Percentiles rank a stretch among this genome's conserved stretches.
Conservation (phyloP, 2,888 invertebrate genomes). For the Sepiola atlantica region DNA sequence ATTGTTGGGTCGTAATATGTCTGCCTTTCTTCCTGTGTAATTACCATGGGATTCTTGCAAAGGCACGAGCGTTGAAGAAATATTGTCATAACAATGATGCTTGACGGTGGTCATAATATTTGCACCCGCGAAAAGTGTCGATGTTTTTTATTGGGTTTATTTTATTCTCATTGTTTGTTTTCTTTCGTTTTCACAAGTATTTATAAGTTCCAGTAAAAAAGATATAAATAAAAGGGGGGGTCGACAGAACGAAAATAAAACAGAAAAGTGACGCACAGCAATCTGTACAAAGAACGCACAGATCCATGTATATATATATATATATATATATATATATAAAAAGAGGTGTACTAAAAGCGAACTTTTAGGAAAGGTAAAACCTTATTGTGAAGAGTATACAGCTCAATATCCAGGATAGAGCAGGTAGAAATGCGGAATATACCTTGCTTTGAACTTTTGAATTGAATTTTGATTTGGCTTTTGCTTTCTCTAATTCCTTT, state of each 20-base stretch:
- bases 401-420: no score
- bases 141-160: neutral
- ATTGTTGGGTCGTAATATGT: neutral
- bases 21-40: neutral
- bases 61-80: neutral
- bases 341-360: no score
- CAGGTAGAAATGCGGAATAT: no score
- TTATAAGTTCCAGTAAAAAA: neutral
- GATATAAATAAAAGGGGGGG: neutral
- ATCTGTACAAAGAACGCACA: no score
- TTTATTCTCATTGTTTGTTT: neutral
- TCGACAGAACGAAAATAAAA: neutral
- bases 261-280: neutral
- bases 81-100: neutral
- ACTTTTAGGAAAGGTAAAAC: no score
- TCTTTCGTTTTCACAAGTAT: neutral
- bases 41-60: neutral
- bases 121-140: neutral
- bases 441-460: no score
- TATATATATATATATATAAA: no score
- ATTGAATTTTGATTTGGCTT: no score
- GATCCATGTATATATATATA: no score
- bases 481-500: no score
- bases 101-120: neutral
- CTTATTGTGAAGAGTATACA: no score